Base-by-base conservation (phyloP, 2,888 invertebrate species). In the Chrysomela aeneicollis region DNA sequence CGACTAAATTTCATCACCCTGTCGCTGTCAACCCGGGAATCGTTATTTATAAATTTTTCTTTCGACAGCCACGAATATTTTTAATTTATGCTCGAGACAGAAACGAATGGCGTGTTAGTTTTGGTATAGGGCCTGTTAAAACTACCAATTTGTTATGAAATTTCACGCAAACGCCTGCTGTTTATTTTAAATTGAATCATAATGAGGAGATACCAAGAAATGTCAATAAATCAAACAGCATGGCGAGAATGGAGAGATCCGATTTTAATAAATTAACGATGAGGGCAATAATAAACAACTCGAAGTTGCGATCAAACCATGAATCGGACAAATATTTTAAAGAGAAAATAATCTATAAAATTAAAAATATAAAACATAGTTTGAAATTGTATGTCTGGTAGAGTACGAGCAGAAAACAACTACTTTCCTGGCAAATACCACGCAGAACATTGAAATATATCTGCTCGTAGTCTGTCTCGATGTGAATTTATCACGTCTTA, bases 1-100 rank as follows among this genome's bases (percentile, higher is more conserved):
- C 12, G 12, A 6, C 12, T 10, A 35, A 26, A 26, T 35, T 10
- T 15, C 42, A 42, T 3, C 15, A 42, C 15, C 15, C 42, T 15
- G 6, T 42, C 42, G 42, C 15, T 15, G 42, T 42, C 42, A 42
- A 15, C 42, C n/a, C 42, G 1, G 1, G 12, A 4, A 42, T 15
- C 42, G 15, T 42, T 42, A 42, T 42, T 42, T 42, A 42, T 42
- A 42, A 42, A 42, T 42, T 42, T 42, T 42, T 35, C 42, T 15
- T 42, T 42, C 42, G 42, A 42, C 42, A 42, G 15, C 42, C 42
- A 42, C 15, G 4, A 42, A 42, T 42, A 42, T 42, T 42, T 42
- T 42, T 42, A 42, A 42, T 42, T 42, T 42, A 42, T 15, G 15
- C 15, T 42, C 42, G 15, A 42, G 42, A 42, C 42, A 42, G 42